A percentile compares a stretch with the other conserved stretches of the same genome.
These are phyloP conservation scores for Patiria miniata DNA, from an alignment of 35 echinoderm and acorn worm genomes.

Conservation along the genomic window DNA sequence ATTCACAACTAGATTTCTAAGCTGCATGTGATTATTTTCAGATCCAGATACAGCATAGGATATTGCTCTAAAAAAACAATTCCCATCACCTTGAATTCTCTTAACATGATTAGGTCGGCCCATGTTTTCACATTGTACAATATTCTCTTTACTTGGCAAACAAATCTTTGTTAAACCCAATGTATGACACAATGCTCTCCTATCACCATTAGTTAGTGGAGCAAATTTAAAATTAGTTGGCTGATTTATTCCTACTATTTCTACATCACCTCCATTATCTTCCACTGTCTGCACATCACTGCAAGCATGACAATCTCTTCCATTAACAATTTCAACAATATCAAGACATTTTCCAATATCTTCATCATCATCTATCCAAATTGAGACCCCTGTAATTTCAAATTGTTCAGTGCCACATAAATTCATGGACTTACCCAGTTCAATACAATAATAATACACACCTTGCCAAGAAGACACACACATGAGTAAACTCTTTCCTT, in stretches of 20 bases:
- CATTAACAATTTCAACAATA: not conserved
- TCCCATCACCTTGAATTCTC: slow-evolving; percentile 38
- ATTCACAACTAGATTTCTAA: not conserved
- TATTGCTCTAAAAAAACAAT: slow-evolving; percentile 57
- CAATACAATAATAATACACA: not conserved
- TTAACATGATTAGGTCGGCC: not conserved
- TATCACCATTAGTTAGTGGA: not conserved
- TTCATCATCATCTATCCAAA: not conserved
- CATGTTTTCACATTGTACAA: not conserved
- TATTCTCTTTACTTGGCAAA: not conserved
- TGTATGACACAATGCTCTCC: not conserved
- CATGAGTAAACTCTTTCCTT: not conserved
- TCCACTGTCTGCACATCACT: not conserved
- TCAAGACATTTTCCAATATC: not conserved
- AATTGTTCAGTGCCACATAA: not conserved
- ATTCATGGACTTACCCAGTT: not conserved
- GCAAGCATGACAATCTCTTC: not conserved
- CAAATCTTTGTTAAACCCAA: not conserved
- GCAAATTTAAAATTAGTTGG: not conserved
- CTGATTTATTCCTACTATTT: not conserved
- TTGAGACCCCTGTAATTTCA: not conserved
- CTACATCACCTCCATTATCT: not conserved
- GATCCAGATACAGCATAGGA: slow-evolving; percentile 27
- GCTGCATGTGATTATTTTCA: slow-evolving; percentile 5
- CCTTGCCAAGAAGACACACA: not conserved